Percentiles rank a stretch among this genome's conserved stretches.
Evolutionary conservation across 2,888 invertebrate species (phyloP).

Genomic region (Tetranychus truncatus): DNA sequence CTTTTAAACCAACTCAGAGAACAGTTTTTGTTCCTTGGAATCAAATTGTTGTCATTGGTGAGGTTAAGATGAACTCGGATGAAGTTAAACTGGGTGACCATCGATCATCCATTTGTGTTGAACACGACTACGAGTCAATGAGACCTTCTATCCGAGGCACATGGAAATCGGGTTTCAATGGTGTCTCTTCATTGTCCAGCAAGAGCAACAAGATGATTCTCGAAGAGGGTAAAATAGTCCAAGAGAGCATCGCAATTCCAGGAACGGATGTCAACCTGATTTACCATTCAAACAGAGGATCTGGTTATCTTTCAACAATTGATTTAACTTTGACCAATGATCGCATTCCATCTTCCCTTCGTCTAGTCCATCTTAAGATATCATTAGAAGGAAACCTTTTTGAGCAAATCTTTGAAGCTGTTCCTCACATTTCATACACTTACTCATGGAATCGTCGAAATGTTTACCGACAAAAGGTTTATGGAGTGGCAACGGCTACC

Average conservation of each 20-base stretch:
- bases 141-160: constrained; percentile 38
- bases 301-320: constrained; percentile 81
- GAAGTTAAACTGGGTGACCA: constrained; percentile 21
- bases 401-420: constrained; percentile 82
- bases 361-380: constrained; percentile 66
- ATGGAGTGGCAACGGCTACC: constrained; percentile 35
- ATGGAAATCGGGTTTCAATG: constrained; percentile 50
- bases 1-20: constrained; percentile 67
- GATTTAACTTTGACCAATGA: constrained; percentile 68
- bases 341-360: constrained; percentile 55
- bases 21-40: constrained; percentile 95
- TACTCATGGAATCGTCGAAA: constrained; percentile 97
- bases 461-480: constrained; percentile 47
- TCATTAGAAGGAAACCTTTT: constrained; percentile 73
- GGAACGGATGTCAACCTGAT: constrained; percentile 68
- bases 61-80: constrained; percentile 27
- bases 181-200: constrained; percentile 65
- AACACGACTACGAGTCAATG: constrained; percentile 66
- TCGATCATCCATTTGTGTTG: constrained; percentile 44
- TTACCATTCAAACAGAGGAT: constrained; percentile 84
- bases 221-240: constrained; percentile 14
- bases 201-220: constrained; percentile 41
- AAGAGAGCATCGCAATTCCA: constrained; percentile 20
- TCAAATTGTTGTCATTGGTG: constrained; percentile 66
- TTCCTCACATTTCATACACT: constrained; percentile 79